Evolutionary conservation across 2,113 vertebrate genomes (phyloP).

Genomic region (Toxostoma redivivum): DNA sequence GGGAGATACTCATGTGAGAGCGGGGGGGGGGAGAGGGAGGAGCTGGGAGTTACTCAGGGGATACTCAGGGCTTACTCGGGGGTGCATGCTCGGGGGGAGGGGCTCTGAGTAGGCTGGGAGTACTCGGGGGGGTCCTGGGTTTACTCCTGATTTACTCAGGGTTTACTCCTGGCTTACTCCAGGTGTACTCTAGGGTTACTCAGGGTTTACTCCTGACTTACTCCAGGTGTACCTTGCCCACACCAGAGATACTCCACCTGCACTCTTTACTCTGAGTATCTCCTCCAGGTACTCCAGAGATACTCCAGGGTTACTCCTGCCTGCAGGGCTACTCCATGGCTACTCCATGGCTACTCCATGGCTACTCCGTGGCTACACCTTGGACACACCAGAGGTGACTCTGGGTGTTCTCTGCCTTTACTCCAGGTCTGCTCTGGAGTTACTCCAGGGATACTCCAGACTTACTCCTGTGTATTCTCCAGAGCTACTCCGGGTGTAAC

Average conservation of each 20-base stretch:
- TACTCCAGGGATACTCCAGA: not conserved
- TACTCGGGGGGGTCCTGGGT: not conserved
- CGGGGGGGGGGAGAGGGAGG: too few species aligned
- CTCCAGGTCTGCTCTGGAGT: not conserved
- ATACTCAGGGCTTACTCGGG: too few species aligned
- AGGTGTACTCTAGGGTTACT: rapidly evolving
- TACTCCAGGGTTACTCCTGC: not conserved
- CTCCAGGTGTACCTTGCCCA: too few species aligned
- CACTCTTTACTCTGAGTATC: not conserved
- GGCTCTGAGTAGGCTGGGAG: not conserved
- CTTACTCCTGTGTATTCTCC: not conserved
- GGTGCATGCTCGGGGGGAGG: not conserved
- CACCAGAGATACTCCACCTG: rapidly evolving
- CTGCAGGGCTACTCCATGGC: not conserved
- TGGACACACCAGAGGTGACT: rapidly evolving
- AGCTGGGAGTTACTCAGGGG: too few species aligned
- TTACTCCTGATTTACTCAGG: not conserved
- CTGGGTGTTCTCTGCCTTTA: not conserved
- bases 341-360: not conserved
- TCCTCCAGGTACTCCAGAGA: not conserved
- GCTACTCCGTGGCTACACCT: not conserved
- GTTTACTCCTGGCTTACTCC: not conserved
- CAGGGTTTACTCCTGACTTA: rapidly evolving
- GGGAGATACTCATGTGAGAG: too few species aligned
- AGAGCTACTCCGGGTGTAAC: not conserved